These are phyloP conservation scores for Rhagium mordax DNA, from an alignment of 2,888 invertebrate genomes.

Conservation along the genomic window DNA sequence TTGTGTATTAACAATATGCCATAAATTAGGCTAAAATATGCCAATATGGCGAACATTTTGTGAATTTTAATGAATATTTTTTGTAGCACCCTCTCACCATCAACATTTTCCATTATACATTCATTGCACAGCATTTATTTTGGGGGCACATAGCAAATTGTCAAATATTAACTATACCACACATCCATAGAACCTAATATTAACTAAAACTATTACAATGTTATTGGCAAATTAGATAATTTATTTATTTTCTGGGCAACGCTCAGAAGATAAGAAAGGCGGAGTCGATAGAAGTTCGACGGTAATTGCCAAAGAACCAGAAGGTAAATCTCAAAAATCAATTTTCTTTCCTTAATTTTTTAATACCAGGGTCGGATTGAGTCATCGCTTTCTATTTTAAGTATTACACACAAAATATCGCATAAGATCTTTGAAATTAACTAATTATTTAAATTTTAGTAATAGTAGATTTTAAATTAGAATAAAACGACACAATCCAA, in stretches of 20 bases:
- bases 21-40: no score
- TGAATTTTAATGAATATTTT: conserved; percentile 32
- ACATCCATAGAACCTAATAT: conserved; percentile 27
- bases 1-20: no score
- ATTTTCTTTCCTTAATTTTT: conserved; percentile 37
- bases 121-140: conserved; percentile 45
- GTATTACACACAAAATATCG: not conserved
- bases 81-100: conserved; percentile 24
- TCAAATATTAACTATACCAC: conserved; percentile 10
- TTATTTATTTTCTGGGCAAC: conserved; percentile 73
- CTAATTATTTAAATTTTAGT: not conserved
- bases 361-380: conserved; percentile 39
- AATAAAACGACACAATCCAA: conserved; percentile 18
- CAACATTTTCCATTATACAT: conserved; percentile 36
- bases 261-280: conserved; percentile 91
- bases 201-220: conserved; percentile 29
- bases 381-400: conserved; percentile 1
- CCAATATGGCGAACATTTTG: no score
- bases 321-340: conserved; percentile 76
- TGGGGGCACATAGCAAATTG: conserved; percentile 37
- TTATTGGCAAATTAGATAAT: conserved; percentile 64
- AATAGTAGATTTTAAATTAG: not conserved
- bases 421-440: not conserved
- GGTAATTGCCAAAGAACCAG: conserved; percentile 94
- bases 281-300: conserved; percentile 95